Conservation (phyloP, 2,888 invertebrate genomes). For the Drosophila infuscata region DNA sequence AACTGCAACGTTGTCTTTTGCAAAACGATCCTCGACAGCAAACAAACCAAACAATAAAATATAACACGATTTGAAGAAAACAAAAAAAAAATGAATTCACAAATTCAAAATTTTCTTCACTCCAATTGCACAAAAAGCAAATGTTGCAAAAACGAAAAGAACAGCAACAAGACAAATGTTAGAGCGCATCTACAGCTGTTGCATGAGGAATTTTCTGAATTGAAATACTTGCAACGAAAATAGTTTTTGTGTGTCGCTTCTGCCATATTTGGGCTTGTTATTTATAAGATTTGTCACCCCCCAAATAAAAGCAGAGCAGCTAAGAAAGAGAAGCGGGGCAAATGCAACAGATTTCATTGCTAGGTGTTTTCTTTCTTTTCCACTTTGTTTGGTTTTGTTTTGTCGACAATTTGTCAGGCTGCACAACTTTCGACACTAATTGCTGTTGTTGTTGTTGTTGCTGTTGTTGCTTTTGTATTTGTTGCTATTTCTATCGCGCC, state of each 20-base stretch:
- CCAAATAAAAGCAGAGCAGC: slow-evolving; percentile 23
- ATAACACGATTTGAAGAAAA: slow-evolving; percentile 4
- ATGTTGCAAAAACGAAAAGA: slow-evolving; percentile 34
- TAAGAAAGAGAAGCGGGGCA: background rate
- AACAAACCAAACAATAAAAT: background rate
- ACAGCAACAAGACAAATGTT: background rate
- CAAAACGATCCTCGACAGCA: slow-evolving; percentile 41
- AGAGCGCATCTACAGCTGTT: slow-evolving; percentile 27
- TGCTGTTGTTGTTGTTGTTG: slow-evolving; percentile 33
- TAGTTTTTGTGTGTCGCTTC: slow-evolving; percentile 24
- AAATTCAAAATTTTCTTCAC: slow-evolving; percentile 16
- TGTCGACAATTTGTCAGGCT: slow-evolving; percentile 43
- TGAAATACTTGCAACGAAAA: slow-evolving; percentile 29
- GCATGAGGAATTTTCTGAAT: slow-evolving; percentile 20
- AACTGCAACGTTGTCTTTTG: slow-evolving; percentile 47
- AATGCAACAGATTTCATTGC: background rate
- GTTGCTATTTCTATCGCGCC: slow-evolving; percentile 31
- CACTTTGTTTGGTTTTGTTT: background rate
- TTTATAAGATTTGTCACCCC: slow-evolving; percentile 49
- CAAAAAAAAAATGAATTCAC: background rate
- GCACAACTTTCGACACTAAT: slow-evolving; percentile 47
- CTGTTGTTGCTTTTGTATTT: slow-evolving; percentile 19
- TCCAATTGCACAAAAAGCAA: slow-evolving; percentile 21
- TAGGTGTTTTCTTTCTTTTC: background rate
- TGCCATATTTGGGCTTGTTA: slow-evolving; percentile 52